Evolutionary conservation across 2,888 invertebrate species (phyloP).

Genomic region (Sesia apiformis): DNA sequence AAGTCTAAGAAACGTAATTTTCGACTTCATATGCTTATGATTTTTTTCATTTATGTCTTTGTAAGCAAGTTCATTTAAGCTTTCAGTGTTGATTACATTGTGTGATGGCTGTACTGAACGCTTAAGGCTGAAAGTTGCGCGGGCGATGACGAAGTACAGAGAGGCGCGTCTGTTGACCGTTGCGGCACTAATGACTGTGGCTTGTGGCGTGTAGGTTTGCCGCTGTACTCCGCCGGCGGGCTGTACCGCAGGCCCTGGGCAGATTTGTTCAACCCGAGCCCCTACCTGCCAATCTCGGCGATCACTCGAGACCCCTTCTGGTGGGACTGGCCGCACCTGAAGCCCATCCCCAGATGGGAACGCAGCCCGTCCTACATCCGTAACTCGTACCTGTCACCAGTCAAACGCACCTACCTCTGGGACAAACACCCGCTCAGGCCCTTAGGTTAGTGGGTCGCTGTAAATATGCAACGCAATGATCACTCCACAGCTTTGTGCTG

Average conservation of each 20-base stretch:
- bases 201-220: slow-evolving; percentile 73
- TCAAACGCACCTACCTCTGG: slow-evolving; percentile 94
- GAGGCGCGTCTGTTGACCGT: slow-evolving; percentile 42
- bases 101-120: slow-evolving; percentile 10
- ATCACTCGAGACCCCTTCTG: slow-evolving; percentile 93
- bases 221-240: slow-evolving; percentile 81
- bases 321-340: slow-evolving; percentile 87
- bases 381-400: slow-evolving; percentile 91
- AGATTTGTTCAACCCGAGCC: slow-evolving; percentile 87
- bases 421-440: slow-evolving; percentile 92
- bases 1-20: no score
- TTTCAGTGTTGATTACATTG: no score
- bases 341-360: slow-evolving; percentile 83
- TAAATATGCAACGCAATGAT: slow-evolving; percentile 36
- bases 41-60: no score
- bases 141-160: slow-evolving; percentile 55
- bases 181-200: slow-evolving; percentile 37
- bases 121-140: slow-evolving; percentile 15
- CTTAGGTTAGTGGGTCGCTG: slow-evolving; percentile 83
- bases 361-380: slow-evolving; percentile 86
- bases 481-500: slow-evolving; percentile 15
- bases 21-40: no score
- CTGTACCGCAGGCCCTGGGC: slow-evolving; percentile 73
- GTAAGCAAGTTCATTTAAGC: no score
- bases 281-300: slow-evolving; percentile 84